These are phyloP conservation scores for Phyllotreta striolata DNA, from an alignment of 2,888 invertebrate species.

Conservation along the genomic window DNA sequence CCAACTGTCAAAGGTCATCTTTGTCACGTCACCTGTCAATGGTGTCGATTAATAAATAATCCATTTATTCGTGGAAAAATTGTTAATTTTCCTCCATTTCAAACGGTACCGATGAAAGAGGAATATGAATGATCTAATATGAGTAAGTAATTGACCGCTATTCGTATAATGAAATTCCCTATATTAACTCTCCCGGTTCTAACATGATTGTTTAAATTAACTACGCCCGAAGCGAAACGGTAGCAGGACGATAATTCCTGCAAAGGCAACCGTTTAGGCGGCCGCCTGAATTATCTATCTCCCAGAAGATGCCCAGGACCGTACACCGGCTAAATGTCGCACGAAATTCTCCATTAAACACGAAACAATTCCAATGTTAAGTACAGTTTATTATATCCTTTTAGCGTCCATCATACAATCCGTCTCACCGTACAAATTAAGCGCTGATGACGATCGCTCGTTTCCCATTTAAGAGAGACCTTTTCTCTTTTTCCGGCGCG, in stretches of 20 bases:
- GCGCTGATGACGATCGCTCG: constrained; percentile 24
- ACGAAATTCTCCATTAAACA: too few relatives aligned
- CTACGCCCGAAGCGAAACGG: constrained; percentile 12
- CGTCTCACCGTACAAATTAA: constrained; percentile 15
- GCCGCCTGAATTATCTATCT: too few relatives aligned
- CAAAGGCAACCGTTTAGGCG: constrained; percentile 13
- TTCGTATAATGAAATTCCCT: constrained; percentile 9
- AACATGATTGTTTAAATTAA: constrained; percentile 17
- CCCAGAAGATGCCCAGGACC: too few relatives aligned
- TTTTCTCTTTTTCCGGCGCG: constrained; percentile 18
- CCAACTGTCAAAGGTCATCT: too few relatives aligned
- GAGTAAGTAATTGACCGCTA: constrained; percentile 13
- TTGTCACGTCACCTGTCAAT: too few relatives aligned
- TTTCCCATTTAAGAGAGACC: constrained; percentile 20
- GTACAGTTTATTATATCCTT: too few relatives aligned
- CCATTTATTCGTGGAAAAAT: too few relatives aligned
- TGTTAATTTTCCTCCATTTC: too few relatives aligned
- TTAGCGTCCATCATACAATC: constrained; percentile 14
- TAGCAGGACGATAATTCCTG: constrained; percentile 13
- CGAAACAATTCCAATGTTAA: too few relatives aligned
- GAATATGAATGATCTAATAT: constrained; percentile 17
- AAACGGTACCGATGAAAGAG: too few relatives aligned
- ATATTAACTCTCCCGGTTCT: constrained; percentile 4
- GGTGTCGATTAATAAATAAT: too few relatives aligned
- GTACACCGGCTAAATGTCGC: too few relatives aligned